phyloP scores from a whole-genome alignment of 2,888 invertebrate genomes.

The Latrodectus elegans region DNA sequence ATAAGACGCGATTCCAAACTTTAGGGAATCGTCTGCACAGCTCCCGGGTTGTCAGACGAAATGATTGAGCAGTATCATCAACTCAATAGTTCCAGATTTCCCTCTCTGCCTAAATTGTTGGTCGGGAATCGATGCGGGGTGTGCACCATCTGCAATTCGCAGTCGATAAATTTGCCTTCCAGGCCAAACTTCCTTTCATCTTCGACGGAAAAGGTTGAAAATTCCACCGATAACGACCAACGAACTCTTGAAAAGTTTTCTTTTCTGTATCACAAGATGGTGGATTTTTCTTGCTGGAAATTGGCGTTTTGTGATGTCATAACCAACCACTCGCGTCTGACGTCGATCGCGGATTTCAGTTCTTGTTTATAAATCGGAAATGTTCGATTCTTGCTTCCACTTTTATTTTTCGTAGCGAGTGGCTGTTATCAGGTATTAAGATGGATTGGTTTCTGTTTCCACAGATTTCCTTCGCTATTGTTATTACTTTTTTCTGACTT shows the following conservation, averaged over 20 bases:
- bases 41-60: conserved; percentile 35
- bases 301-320: too few relatives aligned
- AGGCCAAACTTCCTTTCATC: conserved; percentile 45
- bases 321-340: too few relatives aligned
- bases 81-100: conserved; percentile 3
- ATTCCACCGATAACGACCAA: conserved; percentile 55
- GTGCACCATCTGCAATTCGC: conserved; percentile 62
- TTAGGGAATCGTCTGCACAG: neutral
- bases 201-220: conserved; percentile 17
- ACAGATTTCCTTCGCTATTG: too few relatives aligned
- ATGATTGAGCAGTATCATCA: conserved; percentile 60
- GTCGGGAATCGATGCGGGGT: conserved; percentile 14
- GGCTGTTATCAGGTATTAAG: too few relatives aligned
- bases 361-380: too few relatives aligned
- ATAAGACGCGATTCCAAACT: conserved; percentile 11
- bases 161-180: conserved; percentile 63
- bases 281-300: too few relatives aligned
- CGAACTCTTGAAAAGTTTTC: neutral
- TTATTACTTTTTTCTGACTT: too few relatives aligned
- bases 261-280: neutral
- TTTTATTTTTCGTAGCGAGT: too few relatives aligned
- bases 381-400: too few relatives aligned
- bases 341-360: too few relatives aligned
- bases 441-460: too few relatives aligned
- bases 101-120: conserved; percentile 20